Base-by-base conservation (phyloP, 2,797 vertebrate genomes). In the Erpetoichthys calabaricus region DNA sequence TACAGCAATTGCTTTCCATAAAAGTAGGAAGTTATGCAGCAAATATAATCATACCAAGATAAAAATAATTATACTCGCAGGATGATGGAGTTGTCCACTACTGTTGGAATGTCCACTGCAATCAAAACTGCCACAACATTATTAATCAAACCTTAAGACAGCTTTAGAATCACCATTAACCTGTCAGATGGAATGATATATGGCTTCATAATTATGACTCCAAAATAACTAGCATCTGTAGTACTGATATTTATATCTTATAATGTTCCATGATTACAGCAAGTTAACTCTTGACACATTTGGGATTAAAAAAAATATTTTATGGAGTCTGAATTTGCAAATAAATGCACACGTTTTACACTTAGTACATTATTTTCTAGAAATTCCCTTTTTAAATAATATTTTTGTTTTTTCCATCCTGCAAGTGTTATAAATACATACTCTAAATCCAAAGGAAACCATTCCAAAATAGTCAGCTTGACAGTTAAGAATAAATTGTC, bases 221-320 rank as follows among this genome's bases (percentile, higher is more conserved):
- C 52, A 53, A 59, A 59, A 59, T 58, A 58, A 47, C 57, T 50
- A 41, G 7, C 50, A 58, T 58, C 42, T 42, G 44, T 51, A 59
- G 57, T 53, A 53, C 45, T 53, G 46, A 25, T 9, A 46, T 25
- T 25, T 25, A 25, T 25, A 25, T 25, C 25, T 25, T 25, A 25
- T 25, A 25, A 25, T 25, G 25, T 25, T 25, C 25, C 25, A 25
- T 25, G 25, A 25, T 25, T 25, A 25, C 25, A 25, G 25, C 25
- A 25, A 25, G 25, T 25, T 25, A 25, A 25, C 25, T 25, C 25
- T 25, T 25, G 25, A 25, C 25, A 25, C 2, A 25, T 25, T 25
- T 25, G 25, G 25, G 25, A 25, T 25, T 25, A 25, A 25, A 25
- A 25, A 25, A 25, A 25, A 25, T n/a, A 25, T 25, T 1, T 25